phyloP scores from a whole-genome alignment of 1,140 invertebrate species.

The Bombus superbus region DNA sequence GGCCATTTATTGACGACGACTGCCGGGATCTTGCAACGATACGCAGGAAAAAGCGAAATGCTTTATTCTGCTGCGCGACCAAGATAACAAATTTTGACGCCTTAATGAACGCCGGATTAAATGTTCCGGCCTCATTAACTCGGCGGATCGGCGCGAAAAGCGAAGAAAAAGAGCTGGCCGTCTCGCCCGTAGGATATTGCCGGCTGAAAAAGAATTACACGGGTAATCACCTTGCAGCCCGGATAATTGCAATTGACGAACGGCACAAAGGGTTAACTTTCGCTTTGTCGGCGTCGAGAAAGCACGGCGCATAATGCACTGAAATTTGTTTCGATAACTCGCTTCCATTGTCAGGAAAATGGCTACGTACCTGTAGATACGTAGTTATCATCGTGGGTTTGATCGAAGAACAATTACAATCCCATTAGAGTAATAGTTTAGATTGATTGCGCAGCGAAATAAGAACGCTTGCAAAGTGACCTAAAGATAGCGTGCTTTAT shows the following conservation, averaged over 20 bases:
- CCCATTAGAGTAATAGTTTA: background rate
- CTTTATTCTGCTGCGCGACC: background rate
- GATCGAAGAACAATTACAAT: background rate
- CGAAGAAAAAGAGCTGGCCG: background rate
- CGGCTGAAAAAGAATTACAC: conserved; percentile 45
- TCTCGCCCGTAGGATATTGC: conserved; percentile 22
- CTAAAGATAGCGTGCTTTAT: too few relatives aligned
- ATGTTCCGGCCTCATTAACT: conserved; percentile 44
- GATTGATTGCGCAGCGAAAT: too few relatives aligned
- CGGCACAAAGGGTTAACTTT: conserved; percentile 46
- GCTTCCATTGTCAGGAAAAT: background rate
- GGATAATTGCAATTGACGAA: conserved; percentile 52
- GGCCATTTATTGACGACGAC: conserved; percentile 9
- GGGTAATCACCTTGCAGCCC: conserved; percentile 33
- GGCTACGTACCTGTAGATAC: too few relatives aligned
- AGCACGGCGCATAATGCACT: background rate
- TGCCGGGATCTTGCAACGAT: background rate
- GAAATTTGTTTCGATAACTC: conserved; percentile 38
- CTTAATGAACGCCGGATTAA: conserved; percentile 45
- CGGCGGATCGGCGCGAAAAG: conserved; percentile 2
- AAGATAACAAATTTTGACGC: conserved; percentile 44
- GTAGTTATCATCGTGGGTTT: background rate
- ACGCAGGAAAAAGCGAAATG: background rate
- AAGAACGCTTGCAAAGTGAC: too few relatives aligned
- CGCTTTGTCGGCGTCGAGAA: background rate